A percentile compares a stretch with the other conserved stretches of the same genome.
Conservation (phyloP, 2,113 vertebrate species). For the Anolis sagrei region DNA sequence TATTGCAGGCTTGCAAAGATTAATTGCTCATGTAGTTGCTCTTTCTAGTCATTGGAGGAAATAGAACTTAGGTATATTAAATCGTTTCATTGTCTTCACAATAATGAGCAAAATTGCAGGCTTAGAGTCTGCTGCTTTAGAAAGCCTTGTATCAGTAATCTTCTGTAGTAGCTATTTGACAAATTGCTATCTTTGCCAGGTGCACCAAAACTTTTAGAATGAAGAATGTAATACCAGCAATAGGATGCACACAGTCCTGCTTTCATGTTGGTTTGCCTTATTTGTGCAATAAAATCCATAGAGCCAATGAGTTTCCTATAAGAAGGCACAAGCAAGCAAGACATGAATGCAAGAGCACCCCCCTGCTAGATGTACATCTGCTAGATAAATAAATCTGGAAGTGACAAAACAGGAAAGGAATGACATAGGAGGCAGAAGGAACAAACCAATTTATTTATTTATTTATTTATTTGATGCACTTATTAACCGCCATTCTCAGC, state of each 20-base stretch:
- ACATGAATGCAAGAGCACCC: no score
- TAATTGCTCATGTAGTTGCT: slow-evolving; percentile 8
- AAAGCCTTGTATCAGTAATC: neutral
- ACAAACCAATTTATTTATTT: no score
- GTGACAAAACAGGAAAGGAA: neutral
- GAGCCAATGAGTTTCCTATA: no score
- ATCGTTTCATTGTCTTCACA: neutral
- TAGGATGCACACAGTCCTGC: no score
- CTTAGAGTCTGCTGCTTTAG: neutral
- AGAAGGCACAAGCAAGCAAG: no score
- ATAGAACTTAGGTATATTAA: neutral
- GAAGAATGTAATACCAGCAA: no score
- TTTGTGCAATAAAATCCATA: no score
- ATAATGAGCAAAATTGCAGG: neutral
- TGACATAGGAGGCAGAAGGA: neutral
- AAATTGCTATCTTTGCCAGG: neutral
- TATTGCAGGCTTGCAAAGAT: slow-evolving; percentile 10
- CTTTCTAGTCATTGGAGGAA: neutral
- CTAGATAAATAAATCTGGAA: neutral
- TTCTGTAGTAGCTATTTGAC: no score
- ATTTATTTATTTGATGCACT: no score
- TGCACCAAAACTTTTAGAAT: neutral
- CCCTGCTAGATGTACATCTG: neutral
- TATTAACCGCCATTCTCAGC: no score
- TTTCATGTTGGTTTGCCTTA: no score